A percentile compares a stretch with the other conserved stretches of the same genome.
Conservation (phyloP, 2,797 vertebrate species). For the Pangasius macronema region DNA sequence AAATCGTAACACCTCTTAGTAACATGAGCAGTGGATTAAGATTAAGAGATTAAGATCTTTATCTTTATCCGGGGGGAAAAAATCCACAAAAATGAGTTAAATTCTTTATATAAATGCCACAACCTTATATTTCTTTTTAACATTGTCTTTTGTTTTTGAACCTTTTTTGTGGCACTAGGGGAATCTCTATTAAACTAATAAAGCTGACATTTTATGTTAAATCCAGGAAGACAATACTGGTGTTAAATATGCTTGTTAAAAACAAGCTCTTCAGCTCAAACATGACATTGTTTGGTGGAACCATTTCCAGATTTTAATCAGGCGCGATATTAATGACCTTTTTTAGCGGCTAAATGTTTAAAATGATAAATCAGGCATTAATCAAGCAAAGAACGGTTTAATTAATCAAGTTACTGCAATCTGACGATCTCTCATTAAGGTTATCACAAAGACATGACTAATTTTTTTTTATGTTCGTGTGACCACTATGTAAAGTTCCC, state of each 20-base stretch:
- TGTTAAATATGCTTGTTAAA: background rate
- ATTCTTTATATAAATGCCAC: background rate
- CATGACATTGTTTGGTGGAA: background rate
- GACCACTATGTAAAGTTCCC: background rate
- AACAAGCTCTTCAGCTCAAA: background rate
- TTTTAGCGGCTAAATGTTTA: constrained; percentile 5
- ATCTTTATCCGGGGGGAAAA: background rate
- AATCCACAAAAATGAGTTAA: background rate
- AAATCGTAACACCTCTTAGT: background rate
- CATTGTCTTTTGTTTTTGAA: background rate
- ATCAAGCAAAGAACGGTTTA: background rate
- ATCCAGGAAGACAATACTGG: background rate
- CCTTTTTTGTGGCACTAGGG: too few species aligned
- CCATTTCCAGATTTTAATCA: background rate
- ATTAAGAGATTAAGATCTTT: background rate
- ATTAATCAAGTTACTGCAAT: constrained; percentile 4
- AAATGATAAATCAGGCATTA: constrained; percentile 12
- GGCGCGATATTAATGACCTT: background rate
- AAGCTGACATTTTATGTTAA: background rate
- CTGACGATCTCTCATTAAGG: constrained; percentile 6
- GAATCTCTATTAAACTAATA: background rate
- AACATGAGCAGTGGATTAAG: background rate
- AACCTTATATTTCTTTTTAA: background rate
- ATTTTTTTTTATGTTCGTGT: background rate
- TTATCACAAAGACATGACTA: background rate